phyloP scores from a whole-genome alignment of 2,797 vertebrate genomes.

The Anguilla obscura region DNA sequence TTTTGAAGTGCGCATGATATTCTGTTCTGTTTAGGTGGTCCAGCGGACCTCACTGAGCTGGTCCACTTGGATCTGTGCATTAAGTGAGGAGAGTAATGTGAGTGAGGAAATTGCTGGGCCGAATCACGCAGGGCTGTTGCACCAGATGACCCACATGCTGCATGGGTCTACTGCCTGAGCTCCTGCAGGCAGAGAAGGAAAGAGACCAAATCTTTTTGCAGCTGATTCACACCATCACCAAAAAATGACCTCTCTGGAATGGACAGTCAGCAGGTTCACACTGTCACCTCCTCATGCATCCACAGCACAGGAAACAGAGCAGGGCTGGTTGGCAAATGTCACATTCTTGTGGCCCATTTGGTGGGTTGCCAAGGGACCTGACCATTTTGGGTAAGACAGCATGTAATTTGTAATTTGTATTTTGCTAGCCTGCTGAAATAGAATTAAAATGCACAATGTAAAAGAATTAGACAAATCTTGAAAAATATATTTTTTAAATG shows the following conservation, averaged over 20 bases:
- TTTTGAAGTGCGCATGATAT: too few relatives aligned
- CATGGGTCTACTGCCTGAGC: background rate
- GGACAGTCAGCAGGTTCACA: slow-evolving; percentile 4
- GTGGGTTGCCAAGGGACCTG: slow-evolving; percentile 43
- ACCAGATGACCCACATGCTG: background rate
- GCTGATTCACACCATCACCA: slow-evolving; percentile 9
- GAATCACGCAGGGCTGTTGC: background rate
- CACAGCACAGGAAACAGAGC: background rate
- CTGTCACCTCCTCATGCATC: background rate
- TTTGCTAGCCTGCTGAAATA: slow-evolving; percentile 39
- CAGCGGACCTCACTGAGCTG: background rate
- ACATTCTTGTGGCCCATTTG: slow-evolving; percentile 17
- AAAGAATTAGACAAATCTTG: slow-evolving; percentile 28
- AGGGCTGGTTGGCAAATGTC: background rate
- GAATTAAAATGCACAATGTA: slow-evolving; percentile 33
- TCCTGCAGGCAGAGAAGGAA: background rate
- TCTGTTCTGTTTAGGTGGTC: background rate
- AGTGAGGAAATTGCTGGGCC: background rate
- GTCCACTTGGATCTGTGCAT: background rate
- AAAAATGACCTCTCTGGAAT: slow-evolving; percentile 9
- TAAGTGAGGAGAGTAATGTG: background rate
- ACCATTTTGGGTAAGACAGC: slow-evolving; percentile 37
- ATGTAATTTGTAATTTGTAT: slow-evolving; percentile 32
- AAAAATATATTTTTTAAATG: background rate
- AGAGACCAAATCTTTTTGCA: background rate